These are phyloP conservation scores for Origma solitaria DNA, from an alignment of 2,113 vertebrate species.

Conservation along the genomic window DNA sequence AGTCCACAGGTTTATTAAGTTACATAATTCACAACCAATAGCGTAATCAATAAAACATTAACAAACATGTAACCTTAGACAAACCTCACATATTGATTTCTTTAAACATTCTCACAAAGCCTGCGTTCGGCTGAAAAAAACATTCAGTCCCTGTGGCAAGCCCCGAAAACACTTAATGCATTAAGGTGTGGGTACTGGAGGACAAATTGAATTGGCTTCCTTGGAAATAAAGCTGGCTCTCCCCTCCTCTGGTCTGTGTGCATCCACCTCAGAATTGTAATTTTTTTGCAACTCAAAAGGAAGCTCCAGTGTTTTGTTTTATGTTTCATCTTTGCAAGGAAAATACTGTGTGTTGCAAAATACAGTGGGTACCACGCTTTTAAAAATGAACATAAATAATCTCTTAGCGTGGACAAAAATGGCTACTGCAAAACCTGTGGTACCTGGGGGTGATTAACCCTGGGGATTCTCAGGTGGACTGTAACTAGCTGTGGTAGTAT, in stretches of 20 bases:
- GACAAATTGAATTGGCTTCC: not conserved
- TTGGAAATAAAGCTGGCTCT: not conserved
- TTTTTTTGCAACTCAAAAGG: not conserved
- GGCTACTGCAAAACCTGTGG: not conserved
- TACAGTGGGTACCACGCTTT: not conserved
- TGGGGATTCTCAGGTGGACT: not conserved
- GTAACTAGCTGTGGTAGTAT: not conserved
- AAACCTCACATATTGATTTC: slow-evolving; percentile 68
- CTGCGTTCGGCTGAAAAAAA: not conserved
- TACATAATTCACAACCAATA: slow-evolving; percentile 72
- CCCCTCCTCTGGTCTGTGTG: not conserved
- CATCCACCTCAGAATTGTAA: not conserved
- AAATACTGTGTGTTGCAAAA: not conserved
- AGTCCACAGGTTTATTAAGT: slow-evolving; percentile 68
- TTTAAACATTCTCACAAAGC: slow-evolving; percentile 57
- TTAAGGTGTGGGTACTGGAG: not conserved
- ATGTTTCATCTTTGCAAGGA: not conserved
- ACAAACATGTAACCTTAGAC: slow-evolving; percentile 65
- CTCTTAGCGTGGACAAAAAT: not conserved
- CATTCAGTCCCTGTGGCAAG: not conserved
- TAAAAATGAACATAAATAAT: not conserved
- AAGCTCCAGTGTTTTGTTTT: not conserved
- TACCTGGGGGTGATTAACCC: not conserved
- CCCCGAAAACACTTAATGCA: not conserved
- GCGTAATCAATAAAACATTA: slow-evolving; percentile 74